Conservation (phyloP, 2,113 vertebrate genomes). For the Phainopepla nitens region DNA sequence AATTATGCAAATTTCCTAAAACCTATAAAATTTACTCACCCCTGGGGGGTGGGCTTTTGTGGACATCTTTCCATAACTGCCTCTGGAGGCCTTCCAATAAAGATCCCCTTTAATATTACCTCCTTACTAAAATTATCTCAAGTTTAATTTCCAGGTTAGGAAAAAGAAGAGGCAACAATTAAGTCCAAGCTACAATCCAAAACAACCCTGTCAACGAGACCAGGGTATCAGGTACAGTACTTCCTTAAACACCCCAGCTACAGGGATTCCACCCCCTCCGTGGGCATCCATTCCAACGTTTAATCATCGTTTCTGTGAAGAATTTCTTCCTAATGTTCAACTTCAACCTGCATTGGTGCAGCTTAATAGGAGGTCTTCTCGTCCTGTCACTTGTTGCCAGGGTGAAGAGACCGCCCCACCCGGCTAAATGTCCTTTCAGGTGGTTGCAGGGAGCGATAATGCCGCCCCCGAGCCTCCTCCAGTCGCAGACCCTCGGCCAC, state of each 20-base stretch:
- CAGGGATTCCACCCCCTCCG: neutral
- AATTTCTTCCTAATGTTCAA: neutral
- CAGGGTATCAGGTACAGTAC: too few relatives aligned
- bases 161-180: too few relatives aligned
- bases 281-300: neutral
- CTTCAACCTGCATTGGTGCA: neutral
- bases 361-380: neutral
- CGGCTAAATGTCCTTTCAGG: neutral
- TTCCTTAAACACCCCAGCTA: neutral
- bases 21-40: too few relatives aligned
- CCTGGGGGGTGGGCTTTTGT: too few relatives aligned
- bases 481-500: fast-evolving
- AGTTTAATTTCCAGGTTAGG: too few relatives aligned
- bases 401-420: neutral
- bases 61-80: too few relatives aligned
- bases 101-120: too few relatives aligned
- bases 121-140: too few relatives aligned
- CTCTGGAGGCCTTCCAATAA: too few relatives aligned
- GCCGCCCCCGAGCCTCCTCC: fast-evolving
- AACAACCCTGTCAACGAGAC: neutral
- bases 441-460: fast-evolving
- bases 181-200: neutral
- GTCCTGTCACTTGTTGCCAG: neutral
- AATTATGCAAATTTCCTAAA: too few relatives aligned
- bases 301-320: neutral